These are phyloP conservation scores for Carassius auratus DNA, from an alignment of 2,113 vertebrate species.

Conservation along the genomic window DNA sequence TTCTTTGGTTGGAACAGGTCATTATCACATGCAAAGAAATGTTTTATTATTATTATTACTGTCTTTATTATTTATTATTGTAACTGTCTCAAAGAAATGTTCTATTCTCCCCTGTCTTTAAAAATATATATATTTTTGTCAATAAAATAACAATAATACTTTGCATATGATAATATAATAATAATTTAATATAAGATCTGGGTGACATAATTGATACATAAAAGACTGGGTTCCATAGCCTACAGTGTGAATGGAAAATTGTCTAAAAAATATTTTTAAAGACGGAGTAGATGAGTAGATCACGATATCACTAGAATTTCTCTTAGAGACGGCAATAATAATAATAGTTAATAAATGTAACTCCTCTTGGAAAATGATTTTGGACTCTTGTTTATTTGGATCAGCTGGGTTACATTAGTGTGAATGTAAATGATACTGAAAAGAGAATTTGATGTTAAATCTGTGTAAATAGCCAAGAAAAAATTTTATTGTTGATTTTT, in stretches of 20 bases:
- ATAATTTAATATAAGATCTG: no score
- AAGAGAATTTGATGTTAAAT: background rate
- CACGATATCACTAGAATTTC: background rate
- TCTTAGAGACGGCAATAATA: background rate
- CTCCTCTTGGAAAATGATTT: background rate
- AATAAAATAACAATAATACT: no score
- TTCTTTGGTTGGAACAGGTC: background rate
- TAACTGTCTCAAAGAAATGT: no score
- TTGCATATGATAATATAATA: no score
- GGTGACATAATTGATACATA: no score
- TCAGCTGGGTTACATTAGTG: background rate
- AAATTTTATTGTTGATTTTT: background rate
- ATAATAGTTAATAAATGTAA: background rate
- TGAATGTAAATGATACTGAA: background rate
- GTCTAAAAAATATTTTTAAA: background rate
- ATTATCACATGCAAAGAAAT: background rate
- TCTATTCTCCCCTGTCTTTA: no score
- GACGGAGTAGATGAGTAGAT: background rate
- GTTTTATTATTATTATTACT: no score
- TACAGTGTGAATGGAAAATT: background rate
- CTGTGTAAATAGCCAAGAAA: background rate
- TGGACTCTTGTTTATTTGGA: background rate
- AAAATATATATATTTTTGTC: no score
- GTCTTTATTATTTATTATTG: no score
- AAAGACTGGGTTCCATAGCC: background rate